A percentile compares a stretch with the other conserved stretches of the same genome.
These are phyloP conservation scores for Galaxias olidus DNA, from an alignment of 2,797 vertebrate species.

Conservation along the genomic window DNA sequence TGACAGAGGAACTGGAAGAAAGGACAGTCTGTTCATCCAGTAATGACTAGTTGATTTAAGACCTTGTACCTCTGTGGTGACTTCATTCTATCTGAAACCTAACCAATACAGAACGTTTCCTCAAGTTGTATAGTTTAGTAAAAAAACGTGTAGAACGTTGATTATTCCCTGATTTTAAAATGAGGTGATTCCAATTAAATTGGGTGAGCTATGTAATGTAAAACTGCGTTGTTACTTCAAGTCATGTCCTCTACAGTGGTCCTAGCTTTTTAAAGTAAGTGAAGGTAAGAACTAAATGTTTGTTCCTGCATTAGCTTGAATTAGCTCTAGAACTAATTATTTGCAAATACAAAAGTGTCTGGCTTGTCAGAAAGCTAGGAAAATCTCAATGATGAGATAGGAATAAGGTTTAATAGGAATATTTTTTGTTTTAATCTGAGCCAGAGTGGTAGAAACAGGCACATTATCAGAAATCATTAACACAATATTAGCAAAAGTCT, in stretches of 20 bases:
- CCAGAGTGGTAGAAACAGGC: no score
- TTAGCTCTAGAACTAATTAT: no score
- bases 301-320: no score
- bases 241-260: constrained; percentile 53
- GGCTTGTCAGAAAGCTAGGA: no score
- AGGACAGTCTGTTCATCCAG: constrained; percentile 66
- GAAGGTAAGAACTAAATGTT: no score
- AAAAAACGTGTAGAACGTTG: constrained; percentile 61
- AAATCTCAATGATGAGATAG: no score
- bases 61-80: constrained; percentile 43
- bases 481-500: no score
- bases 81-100: constrained; percentile 22
- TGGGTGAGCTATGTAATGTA: constrained; percentile 66
- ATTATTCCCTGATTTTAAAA: constrained; percentile 48
- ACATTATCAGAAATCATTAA: no score
- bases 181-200: constrained; percentile 46
- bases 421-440: no score
- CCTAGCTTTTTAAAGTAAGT: no score
- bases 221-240: constrained; percentile 56
- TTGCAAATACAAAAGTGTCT: no score
- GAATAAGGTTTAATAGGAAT: no score
- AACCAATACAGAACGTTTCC: constrained; percentile 33
- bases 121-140: constrained; percentile 9
- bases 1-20: constrained; percentile 63
- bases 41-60: constrained; percentile 68